Conservation (phyloP, 2,797 vertebrate species). For the Anniella stebbinsi region DNA sequence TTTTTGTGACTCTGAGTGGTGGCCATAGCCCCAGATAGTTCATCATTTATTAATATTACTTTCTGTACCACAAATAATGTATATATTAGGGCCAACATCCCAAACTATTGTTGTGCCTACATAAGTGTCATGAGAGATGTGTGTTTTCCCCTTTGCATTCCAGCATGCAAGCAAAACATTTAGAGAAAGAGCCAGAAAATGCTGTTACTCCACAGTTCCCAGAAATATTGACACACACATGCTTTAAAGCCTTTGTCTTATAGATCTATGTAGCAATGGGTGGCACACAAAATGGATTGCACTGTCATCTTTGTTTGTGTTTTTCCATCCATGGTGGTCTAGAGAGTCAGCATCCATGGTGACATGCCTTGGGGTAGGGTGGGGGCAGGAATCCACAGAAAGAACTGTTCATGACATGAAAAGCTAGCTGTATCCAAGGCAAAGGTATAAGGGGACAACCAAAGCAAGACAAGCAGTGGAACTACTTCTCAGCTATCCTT, state of each 20-base stretch:
- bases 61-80: slow-evolving; percentile 7
- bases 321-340: not conserved
- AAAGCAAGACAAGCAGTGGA: not conserved
- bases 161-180: not conserved
- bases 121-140: not conserved
- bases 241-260: no score
- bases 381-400: not conserved
- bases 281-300: not conserved
- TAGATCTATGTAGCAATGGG: not conserved
- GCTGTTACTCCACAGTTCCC: not conserved
- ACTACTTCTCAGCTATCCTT: not conserved
- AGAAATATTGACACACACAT: not conserved
- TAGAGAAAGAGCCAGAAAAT: not conserved
- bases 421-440: not conserved
- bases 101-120: not conserved
- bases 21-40: slow-evolving; percentile 15
- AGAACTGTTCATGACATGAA: not conserved
- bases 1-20: not conserved
- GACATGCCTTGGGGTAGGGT: not conserved
- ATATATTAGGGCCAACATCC: not conserved
- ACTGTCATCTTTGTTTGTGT: not conserved
- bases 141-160: not conserved
- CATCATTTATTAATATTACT: not conserved
- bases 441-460: not conserved
- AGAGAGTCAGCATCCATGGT: not conserved